A percentile compares a stretch with the other conserved stretches of the same genome.
phyloP scores from a whole-genome alignment of 64 coral and sea anemone species.

The Dendrophyllia cribrosa region DNA sequence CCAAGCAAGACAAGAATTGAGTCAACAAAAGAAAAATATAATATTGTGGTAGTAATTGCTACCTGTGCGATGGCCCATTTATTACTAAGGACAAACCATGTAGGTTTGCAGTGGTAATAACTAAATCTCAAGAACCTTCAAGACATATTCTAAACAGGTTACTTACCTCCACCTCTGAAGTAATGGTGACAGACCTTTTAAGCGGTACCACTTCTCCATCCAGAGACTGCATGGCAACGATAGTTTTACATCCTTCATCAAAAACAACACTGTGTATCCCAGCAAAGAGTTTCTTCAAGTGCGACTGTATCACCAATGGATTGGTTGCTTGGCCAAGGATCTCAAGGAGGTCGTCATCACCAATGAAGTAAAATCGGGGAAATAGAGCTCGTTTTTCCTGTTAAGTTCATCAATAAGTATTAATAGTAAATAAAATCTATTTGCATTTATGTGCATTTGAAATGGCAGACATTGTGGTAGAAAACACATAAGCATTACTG shows the following conservation, averaged over 20 bases:
- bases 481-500: too few relatives aligned
- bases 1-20: too few relatives aligned
- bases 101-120: too few relatives aligned
- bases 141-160: too few relatives aligned
- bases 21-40: too few relatives aligned
- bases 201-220: constrained; percentile 92
- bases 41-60: too few relatives aligned
- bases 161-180: constrained; percentile 93
- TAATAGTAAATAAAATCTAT: not conserved
- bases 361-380: constrained; percentile 98
- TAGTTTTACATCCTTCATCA: constrained; percentile 94
- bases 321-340: constrained; percentile 98
- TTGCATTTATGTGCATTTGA: too few relatives aligned
- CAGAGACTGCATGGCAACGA: constrained; percentile 96
- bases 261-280: constrained; percentile 94
- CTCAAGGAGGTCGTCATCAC: constrained; percentile 93
- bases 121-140: too few relatives aligned
- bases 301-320: constrained; percentile 94
- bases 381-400: constrained; percentile 98
- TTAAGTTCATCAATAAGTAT: not conserved
- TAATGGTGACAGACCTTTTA: constrained; percentile 92
- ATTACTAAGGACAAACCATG: too few relatives aligned
- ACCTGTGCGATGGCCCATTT: too few relatives aligned
- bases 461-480: too few relatives aligned
- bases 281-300: constrained; percentile 97